Evolutionary conservation across 2,113 vertebrate species (phyloP).

Genomic region (Euleptes europaea): DNA sequence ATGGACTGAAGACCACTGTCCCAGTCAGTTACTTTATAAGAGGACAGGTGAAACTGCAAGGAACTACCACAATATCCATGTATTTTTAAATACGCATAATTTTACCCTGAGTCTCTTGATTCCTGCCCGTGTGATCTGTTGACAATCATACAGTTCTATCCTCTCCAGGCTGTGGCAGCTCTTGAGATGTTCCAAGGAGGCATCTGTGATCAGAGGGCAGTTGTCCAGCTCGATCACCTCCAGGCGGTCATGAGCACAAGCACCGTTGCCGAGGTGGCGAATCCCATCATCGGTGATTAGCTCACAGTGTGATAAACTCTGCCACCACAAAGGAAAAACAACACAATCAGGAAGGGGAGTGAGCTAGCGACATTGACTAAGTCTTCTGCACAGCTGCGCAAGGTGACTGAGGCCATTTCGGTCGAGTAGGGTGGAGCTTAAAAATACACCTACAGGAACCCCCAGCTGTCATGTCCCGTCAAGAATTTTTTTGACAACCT

Average conservation of each 20-base stretch:
- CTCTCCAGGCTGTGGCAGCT: slow-evolving; percentile 96
- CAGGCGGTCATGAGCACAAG: slow-evolving; percentile 94
- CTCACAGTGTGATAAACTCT: slow-evolving; percentile 98
- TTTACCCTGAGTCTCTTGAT: slow-evolving; percentile 98
- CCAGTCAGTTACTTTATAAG: no score
- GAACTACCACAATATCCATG: no score
- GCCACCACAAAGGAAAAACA: slow-evolving; percentile 1
- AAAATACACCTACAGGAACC: neutral
- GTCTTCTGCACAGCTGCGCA: no score
- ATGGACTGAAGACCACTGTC: no score
- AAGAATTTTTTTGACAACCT: neutral
- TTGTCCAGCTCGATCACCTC: slow-evolving; percentile 99
- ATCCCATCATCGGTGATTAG: slow-evolving; percentile 98
- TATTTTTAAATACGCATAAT: no score
- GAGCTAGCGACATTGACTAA: neutral
- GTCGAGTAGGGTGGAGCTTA: neutral
- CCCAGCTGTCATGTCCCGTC: neutral
- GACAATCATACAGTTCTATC: slow-evolving; percentile 98
- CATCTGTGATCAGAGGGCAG: slow-evolving; percentile 97
- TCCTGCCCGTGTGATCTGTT: slow-evolving; percentile 95
- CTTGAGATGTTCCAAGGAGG: slow-evolving; percentile 97
- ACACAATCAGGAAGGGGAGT: neutral
- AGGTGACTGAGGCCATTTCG: neutral
- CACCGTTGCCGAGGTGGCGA: slow-evolving; percentile 93
- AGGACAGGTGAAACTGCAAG: no score